Conservation (phyloP, 2,797 vertebrate genomes). For the Eospalax fontanierii region DNA sequence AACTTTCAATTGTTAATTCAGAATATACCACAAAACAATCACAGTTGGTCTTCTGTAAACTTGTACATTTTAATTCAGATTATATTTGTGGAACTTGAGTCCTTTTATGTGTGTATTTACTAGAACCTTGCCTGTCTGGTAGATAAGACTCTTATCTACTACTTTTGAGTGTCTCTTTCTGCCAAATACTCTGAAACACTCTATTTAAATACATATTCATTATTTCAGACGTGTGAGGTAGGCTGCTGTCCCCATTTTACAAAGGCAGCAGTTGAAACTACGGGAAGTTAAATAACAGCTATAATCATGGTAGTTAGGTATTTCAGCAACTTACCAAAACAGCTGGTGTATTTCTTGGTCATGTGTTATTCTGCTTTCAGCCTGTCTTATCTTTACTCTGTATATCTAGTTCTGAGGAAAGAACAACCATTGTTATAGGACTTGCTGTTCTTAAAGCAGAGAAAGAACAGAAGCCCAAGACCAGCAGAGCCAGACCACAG, state of each 20-base stretch:
- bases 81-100: not conserved
- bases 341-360: not conserved
- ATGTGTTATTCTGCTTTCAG: not conserved
- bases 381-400: not conserved
- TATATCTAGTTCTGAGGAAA: not conserved
- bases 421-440: not conserved
- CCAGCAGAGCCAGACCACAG: not conserved
- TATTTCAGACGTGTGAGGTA: not conserved
- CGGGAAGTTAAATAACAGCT: not conserved
- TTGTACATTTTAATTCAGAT: not conserved
- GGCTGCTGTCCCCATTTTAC: not conserved
- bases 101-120: not conserved
- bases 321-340: not conserved
- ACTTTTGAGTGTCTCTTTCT: not conserved
- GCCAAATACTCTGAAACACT: not conserved
- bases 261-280: not conserved
- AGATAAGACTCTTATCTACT: not conserved
- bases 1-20: not conserved
- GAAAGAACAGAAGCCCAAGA: not conserved
- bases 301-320: not conserved
- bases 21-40: not conserved
- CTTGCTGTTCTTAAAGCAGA: conserved; percentile 7
- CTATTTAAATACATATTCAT: not conserved
- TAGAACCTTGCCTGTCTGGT: not conserved
- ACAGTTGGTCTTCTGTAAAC: not conserved